phyloP scores from a whole-genome alignment of 2,113 vertebrate species.

The Thunnus thynnus region DNA sequence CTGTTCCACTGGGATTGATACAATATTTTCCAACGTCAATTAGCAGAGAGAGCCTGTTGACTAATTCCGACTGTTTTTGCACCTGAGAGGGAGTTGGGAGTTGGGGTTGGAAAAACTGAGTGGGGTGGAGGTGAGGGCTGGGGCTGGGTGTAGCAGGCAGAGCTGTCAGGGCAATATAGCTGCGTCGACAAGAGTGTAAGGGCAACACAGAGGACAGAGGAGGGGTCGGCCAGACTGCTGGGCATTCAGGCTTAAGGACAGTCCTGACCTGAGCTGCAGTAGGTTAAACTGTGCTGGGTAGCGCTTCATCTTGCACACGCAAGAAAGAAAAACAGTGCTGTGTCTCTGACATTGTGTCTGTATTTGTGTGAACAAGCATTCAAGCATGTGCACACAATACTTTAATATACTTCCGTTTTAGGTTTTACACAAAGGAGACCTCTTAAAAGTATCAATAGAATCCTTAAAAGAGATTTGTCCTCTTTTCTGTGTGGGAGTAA shows the following conservation, averaged over 20 bases:
- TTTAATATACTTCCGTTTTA: not conserved
- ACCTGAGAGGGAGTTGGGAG: conserved; percentile 84
- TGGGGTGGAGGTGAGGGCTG: conserved; percentile 70
- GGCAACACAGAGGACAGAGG: conserved; percentile 72
- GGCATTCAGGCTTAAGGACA: conserved; percentile 25
- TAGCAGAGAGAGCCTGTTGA: conserved; percentile 83
- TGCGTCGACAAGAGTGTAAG: conserved; percentile 76
- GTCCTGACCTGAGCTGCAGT: conserved; percentile 2
- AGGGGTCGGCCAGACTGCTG: conserved; percentile 51
- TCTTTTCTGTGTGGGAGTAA: conserved; percentile 13
- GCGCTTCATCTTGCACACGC: not conserved
- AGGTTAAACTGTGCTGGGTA: not conserved
- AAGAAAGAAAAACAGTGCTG: not conserved
- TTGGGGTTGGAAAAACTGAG: conserved; percentile 86
- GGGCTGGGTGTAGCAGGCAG: conserved; percentile 63
- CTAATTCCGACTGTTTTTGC: conserved; percentile 89
- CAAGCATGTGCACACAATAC: not conserved
- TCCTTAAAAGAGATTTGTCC: not conserved
- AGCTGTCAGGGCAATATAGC: conserved; percentile 71
- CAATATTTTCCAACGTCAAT: conserved; percentile 89
- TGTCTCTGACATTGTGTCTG: not conserved
- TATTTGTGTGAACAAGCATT: not conserved
- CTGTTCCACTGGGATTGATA: conserved; percentile 85
- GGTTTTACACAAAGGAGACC: not conserved
- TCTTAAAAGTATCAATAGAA: not conserved